phyloP scores from a whole-genome alignment of 2,888 invertebrate genomes.

The Dioctria rufipes region DNA sequence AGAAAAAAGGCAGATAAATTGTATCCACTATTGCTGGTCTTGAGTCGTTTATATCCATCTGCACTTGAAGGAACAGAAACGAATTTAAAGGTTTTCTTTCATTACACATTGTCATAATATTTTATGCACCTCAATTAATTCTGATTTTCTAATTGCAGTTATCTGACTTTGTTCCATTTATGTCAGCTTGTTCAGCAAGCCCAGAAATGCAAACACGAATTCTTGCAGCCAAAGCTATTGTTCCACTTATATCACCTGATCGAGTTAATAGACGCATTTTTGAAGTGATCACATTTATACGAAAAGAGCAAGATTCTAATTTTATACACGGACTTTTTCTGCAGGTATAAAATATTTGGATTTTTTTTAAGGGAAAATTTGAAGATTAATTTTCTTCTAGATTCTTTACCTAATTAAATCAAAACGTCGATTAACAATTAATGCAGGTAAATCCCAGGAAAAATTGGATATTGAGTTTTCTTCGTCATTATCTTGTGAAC shows the following conservation, averaged over 20 bases:
- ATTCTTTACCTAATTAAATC: conserved; percentile 27
- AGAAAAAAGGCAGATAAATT: conserved; percentile 74
- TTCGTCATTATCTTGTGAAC: background rate
- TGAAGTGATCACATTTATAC: background rate
- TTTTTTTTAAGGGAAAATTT: background rate
- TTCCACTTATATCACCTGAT: conserved; percentile 73
- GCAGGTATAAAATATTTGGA: conserved; percentile 60
- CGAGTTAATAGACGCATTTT: conserved; percentile 61
- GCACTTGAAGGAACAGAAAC: conserved; percentile 80
- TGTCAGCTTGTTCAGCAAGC: conserved; percentile 78
- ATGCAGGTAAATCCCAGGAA: background rate
- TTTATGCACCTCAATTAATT: too few species aligned
- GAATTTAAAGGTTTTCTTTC: conserved; percentile 75
- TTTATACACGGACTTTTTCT: conserved; percentile 65
- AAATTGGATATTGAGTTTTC: background rate
- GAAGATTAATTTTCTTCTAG: background rate
- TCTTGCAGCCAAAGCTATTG: conserved; percentile 81
- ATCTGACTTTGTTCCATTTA: conserved; percentile 77
- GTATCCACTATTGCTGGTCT: conserved; percentile 83
- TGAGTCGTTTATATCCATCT: conserved; percentile 85
- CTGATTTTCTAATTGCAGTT: conserved; percentile 71
- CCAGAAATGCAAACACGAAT: conserved; percentile 79
- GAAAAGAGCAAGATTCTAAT: conserved; percentile 59
- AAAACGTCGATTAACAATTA: background rate
- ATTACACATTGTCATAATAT: background rate